Conservation (phyloP, 2,888 invertebrate genomes). For the Eledona agricola region DNA sequence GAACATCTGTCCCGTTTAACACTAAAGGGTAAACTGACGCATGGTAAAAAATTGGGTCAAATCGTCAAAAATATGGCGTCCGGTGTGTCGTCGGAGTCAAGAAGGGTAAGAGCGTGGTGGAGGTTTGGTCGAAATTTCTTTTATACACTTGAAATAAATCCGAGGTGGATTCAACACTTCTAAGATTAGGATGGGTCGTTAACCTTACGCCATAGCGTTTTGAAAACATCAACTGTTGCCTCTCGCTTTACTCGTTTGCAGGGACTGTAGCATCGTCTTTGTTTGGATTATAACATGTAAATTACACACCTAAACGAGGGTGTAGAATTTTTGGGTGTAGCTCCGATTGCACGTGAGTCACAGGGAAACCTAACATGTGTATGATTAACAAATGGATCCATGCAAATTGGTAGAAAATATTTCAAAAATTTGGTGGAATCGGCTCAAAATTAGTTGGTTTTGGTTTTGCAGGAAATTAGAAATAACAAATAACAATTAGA, state of each 20-base stretch:
- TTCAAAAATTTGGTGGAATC: too few species aligned
- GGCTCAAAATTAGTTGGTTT: too few species aligned
- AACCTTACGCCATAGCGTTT: conserved; percentile 49
- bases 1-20: conserved; percentile 28
- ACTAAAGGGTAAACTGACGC: conserved; percentile 30
- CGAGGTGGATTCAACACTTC: conserved; percentile 49
- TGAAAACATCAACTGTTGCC: too few species aligned
- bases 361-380: too few species aligned
- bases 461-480: too few species aligned
- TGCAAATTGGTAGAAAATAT: too few species aligned
- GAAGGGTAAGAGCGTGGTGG: not conserved
- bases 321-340: conserved; percentile 50
- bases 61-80: conserved; percentile 32
- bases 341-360: conserved; percentile 42
- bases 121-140: conserved; percentile 16
- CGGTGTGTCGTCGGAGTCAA: conserved; percentile 12
- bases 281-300: conserved; percentile 41
- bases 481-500: too few species aligned
- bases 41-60: conserved; percentile 36
- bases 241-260: too few species aligned
- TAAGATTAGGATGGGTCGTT: conserved; percentile 56
- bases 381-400: too few species aligned
- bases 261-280: too few species aligned
- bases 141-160: conserved; percentile 25
- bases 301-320: conserved; percentile 50